Evolutionary conservation across 1,140 invertebrate genomes (phyloP).

Genomic region (Hyles vespertilio): DNA sequence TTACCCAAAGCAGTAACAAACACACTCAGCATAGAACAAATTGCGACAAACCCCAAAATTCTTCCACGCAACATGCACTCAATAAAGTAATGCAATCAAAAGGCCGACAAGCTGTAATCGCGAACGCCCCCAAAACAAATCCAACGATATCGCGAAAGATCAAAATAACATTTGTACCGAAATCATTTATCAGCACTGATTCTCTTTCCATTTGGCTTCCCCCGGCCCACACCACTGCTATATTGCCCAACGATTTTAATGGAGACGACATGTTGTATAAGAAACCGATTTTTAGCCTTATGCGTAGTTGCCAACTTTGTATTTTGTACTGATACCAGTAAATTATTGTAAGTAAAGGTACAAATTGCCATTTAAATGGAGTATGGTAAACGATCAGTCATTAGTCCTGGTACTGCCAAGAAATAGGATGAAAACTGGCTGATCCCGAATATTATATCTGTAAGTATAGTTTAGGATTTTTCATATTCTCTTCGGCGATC

Average conservation of each 20-base stretch:
- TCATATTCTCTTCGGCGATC: no score
- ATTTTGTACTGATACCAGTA: no score
- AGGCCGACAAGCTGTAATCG: constrained; percentile 38
- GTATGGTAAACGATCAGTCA: no score
- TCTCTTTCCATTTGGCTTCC: constrained; percentile 62
- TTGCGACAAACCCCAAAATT: neutral
- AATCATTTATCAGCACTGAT: constrained; percentile 69
- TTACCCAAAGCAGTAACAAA: neutral
- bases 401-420: no score
- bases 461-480: no score
- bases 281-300: constrained; percentile 11
- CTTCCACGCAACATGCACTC: constrained; percentile 2
- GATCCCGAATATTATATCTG: no score
- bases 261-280: neutral
- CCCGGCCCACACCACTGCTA: constrained; percentile 25
- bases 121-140: constrained; percentile 50
- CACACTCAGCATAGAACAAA: neutral
- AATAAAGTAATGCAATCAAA: constrained; percentile 40
- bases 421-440: no score
- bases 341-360: no score
- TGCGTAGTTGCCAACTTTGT: neutral
- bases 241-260: constrained; percentile 17
- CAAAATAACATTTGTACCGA: constrained; percentile 70
- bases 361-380: no score
- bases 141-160: constrained; percentile 59